Base-by-base conservation (phyloP, 2,888 invertebrate species). In the Gnatocerus cornutus region DNA sequence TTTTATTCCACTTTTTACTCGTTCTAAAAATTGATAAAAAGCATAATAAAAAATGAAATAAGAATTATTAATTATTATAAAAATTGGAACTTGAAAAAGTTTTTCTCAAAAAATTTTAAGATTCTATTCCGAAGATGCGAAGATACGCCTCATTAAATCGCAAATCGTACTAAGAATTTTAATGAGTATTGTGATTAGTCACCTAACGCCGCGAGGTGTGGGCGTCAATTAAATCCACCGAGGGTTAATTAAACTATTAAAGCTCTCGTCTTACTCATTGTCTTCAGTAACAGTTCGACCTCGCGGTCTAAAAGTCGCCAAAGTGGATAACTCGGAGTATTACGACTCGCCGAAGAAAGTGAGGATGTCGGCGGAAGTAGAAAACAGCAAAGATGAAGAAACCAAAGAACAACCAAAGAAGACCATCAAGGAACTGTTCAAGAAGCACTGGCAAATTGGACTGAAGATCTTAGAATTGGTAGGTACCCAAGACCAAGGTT, bases 401-500 rank as follows among this genome's bases (percentile, higher is more conserved):
- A 78, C 83, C 29, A 88, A 87, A 74, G 86, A 86, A 80, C 86
- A 86, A 30, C 73, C 69, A 14, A 74, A 70, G 63, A 74, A 73
- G 62, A 71, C 69, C 0, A 83, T 73, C 83, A 86, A 12, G 85
- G 86, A 8, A 83, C 85, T 7, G 83, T 84, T 71, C 61, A 86
- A 87, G 79, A 84, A 87, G 78, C 83, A 88, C 83, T 89, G 90
- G 87, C 89, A 89, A 67, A 82, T 90, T 48, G 86, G 88, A 0
- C 83, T 90, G 6, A 89, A 91, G 82, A 82, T 88, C 33, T 74
- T 88, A 7, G 90, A 92, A 84, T 82, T 92, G 86, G 92, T 92
- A 80, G 88, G 89, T 85, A 14, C 8, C 30, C 39, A 41, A 41
- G 0, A 41, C 5, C 7, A 7, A 4, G 33, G 4, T 21, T 21